Conservation (phyloP, 2,113 vertebrate genomes). For the Archilochus colubris region DNA sequence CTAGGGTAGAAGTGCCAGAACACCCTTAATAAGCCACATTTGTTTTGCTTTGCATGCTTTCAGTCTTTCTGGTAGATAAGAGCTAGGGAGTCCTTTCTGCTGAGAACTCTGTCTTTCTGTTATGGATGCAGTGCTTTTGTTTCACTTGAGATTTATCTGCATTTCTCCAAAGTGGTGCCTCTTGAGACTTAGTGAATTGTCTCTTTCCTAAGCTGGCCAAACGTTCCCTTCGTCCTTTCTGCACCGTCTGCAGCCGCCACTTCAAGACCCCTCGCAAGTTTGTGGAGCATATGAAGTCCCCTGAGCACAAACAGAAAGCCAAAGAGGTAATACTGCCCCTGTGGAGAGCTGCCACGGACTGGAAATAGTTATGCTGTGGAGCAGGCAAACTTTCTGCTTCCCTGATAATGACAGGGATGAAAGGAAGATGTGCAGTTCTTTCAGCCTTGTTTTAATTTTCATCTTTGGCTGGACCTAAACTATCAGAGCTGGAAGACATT, state of each 20-base stretch:
- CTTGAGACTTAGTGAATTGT: background rate
- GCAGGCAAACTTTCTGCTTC: background rate
- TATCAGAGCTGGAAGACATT: background rate
- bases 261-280: conserved; percentile 93
- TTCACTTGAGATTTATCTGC: background rate
- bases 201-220: conserved; percentile 80
- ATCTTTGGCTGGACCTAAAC: background rate
- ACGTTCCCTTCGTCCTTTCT: conserved; percentile 85
- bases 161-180: background rate
- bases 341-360: background rate
- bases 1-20: background rate
- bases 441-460: background rate
- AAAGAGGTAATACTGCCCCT: conserved; percentile 78
- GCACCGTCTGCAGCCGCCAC: conserved; percentile 88
- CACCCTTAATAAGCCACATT: background rate
- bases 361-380: background rate
- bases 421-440: background rate
- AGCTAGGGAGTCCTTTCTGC: background rate
- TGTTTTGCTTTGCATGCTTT: background rate
- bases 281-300: conserved; percentile 92
- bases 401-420: background rate
- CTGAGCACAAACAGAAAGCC: conserved; percentile 88
- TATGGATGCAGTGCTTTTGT: background rate
- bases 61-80: background rate
- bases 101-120: background rate